Conservation (phyloP, 1,140 invertebrate species). For the Dendrolimus punctatus region DNA sequence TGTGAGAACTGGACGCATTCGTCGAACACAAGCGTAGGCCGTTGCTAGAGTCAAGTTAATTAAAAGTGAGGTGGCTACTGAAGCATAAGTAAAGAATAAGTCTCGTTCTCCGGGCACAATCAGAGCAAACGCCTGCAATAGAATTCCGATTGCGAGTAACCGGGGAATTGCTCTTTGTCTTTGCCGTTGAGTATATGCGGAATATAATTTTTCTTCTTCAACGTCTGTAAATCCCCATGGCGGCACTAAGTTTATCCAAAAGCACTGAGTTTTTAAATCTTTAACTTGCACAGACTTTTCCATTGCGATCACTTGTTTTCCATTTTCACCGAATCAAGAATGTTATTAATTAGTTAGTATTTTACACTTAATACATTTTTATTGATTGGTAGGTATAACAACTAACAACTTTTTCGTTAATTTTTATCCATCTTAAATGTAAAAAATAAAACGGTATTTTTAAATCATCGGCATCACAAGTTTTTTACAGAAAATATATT, state of each 20-base stretch:
- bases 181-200: slow-evolving; percentile 82
- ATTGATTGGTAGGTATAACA: too few species aligned
- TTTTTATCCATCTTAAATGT: slow-evolving; percentile 1
- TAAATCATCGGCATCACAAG: too few species aligned
- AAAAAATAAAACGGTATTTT: too few species aligned
- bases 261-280: slow-evolving; percentile 29
- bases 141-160: slow-evolving; percentile 78
- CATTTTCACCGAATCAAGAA: background rate
- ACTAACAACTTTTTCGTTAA: background rate
- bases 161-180: slow-evolving; percentile 83
- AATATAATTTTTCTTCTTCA: slow-evolving; percentile 82
- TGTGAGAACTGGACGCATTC: slow-evolving; percentile 68
- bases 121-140: slow-evolving; percentile 79
- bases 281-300: slow-evolving; percentile 41
- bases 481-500: too few species aligned
- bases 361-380: background rate
- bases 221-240: slow-evolving; percentile 69
- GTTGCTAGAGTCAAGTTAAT: slow-evolving; percentile 69
- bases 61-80: slow-evolving; percentile 69
- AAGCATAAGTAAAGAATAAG: slow-evolving; percentile 61
- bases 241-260: slow-evolving; percentile 37
- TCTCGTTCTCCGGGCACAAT: slow-evolving; percentile 74
- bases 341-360: slow-evolving; percentile 1
- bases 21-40: slow-evolving; percentile 28
- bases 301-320: slow-evolving; percentile 29